Conservation (phyloP, 1,140 invertebrate genomes). For the Lordiphosa clarofinis region DNA sequence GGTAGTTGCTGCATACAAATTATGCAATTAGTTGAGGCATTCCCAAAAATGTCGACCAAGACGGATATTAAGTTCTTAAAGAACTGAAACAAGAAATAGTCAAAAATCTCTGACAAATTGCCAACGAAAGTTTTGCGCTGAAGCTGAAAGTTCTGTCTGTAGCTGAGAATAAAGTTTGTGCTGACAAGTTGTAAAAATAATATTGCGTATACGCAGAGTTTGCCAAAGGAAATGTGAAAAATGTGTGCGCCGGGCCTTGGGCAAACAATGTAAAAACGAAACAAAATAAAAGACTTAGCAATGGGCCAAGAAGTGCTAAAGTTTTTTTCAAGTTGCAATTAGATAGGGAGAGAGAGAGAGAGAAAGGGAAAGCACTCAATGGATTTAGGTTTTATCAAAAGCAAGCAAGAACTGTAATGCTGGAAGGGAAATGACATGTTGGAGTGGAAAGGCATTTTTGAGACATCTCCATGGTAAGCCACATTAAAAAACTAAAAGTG, state of each 20-base stretch:
- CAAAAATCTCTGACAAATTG: conserved; percentile 68
- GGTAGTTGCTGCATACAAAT: conserved; percentile 67
- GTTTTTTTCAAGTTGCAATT: conserved; percentile 59
- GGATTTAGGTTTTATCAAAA: background rate
- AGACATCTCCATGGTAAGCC: background rate
- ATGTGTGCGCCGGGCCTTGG: conserved; percentile 13
- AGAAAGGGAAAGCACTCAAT: conserved; percentile 7
- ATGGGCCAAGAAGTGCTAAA: conserved; percentile 22
- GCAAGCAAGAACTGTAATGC: background rate
- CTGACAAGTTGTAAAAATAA: conserved; percentile 58
- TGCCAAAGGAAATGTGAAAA: conserved; percentile 4
- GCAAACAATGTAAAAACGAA: conserved; percentile 36
- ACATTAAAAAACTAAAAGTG: conserved; percentile 15
- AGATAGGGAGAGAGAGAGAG: conserved; percentile 12
- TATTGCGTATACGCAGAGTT: conserved; percentile 54
- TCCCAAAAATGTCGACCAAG: conserved; percentile 24
- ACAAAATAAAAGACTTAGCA: conserved; percentile 13
- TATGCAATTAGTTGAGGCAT: conserved; percentile 70
- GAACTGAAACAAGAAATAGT: conserved; percentile 44
- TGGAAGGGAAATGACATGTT: background rate
- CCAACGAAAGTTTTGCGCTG: conserved; percentile 60
- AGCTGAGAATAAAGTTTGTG: conserved; percentile 45
- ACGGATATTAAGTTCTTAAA: conserved; percentile 45
- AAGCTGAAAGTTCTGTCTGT: conserved; percentile 30
- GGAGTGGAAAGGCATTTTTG: background rate